Conservation (phyloP, 2,113 vertebrate genomes). For the Aplodontia rufa region DNA sequence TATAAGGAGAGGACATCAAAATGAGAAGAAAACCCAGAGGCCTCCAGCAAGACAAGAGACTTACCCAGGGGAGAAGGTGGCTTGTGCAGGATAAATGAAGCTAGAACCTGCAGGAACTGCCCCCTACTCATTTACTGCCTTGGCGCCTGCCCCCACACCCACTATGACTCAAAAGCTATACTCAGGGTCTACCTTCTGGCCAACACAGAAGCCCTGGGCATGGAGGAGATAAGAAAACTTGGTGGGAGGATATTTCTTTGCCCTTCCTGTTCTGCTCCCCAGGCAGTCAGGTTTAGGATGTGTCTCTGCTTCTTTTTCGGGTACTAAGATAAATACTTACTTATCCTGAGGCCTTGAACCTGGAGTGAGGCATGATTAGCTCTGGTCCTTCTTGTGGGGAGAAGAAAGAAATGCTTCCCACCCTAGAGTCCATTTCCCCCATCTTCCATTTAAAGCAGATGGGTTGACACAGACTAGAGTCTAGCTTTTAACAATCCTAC, state of each 20-base stretch:
- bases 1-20: background rate
- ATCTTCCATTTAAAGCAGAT: background rate
- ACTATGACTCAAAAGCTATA: no score
- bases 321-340: background rate
- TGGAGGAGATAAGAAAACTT: background rate
- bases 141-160: background rate
- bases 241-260: background rate
- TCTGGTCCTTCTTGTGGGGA: background rate
- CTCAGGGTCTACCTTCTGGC: background rate
- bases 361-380: background rate
- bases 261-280: background rate
- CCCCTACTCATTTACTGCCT: background rate
- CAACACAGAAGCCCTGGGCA: background rate
- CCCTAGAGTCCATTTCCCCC: background rate
- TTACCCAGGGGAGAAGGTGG: background rate
- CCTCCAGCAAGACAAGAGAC: background rate
- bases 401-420: background rate
- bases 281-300: background rate
- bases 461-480: background rate
- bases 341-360: background rate
- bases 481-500: background rate
- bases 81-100: background rate
- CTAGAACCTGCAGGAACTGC: background rate
- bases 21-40: background rate
- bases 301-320: background rate